phyloP scores from a whole-genome alignment of 2,888 invertebrate species.

The Amphipyra tragopoginis region DNA sequence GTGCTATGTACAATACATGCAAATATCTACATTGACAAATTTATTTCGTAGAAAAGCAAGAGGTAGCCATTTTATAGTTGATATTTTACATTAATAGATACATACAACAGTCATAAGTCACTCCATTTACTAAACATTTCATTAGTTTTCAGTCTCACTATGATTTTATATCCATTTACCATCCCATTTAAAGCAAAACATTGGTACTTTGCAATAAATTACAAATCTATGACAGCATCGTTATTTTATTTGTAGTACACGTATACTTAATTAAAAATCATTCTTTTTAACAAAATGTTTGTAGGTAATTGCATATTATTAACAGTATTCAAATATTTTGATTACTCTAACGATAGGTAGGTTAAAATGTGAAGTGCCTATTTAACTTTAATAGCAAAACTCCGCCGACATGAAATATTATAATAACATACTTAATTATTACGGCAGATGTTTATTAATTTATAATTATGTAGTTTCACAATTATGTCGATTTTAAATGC shows the following conservation, averaged over 20 bases:
- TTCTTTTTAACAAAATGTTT: too few species aligned
- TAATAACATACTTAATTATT: conserved; percentile 7
- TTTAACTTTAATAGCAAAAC: conserved; percentile 37
- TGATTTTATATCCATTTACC: conserved; percentile 31
- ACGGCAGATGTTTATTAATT: not conserved
- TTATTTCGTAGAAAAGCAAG: conserved; percentile 48
- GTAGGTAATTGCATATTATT: not conserved
- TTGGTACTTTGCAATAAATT: conserved; percentile 2
- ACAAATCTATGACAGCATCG: not conserved
- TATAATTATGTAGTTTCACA: not conserved
- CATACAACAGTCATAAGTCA: conserved; percentile 49
- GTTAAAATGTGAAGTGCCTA: conserved; percentile 38
- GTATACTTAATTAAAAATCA: too few species aligned
- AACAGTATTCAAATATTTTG: not conserved
- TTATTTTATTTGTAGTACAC: too few species aligned
- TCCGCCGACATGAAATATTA: conserved; percentile 10
- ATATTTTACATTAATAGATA: conserved; percentile 26
- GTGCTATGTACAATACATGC: conserved; percentile 52
- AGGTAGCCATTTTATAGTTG: conserved; percentile 35
- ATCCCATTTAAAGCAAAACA: conserved; percentile 28
- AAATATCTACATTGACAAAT: conserved; percentile 52
- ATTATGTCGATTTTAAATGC: not conserved
- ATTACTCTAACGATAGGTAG: conserved; percentile 2
- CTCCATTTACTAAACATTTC: conserved; percentile 38
- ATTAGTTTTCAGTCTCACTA: conserved; percentile 51